A percentile compares a stretch with the other conserved stretches of the same genome.
These are phyloP conservation scores for Urocynchramus pylzowi DNA, from an alignment of 2,113 vertebrate species.

Conservation along the genomic window DNA sequence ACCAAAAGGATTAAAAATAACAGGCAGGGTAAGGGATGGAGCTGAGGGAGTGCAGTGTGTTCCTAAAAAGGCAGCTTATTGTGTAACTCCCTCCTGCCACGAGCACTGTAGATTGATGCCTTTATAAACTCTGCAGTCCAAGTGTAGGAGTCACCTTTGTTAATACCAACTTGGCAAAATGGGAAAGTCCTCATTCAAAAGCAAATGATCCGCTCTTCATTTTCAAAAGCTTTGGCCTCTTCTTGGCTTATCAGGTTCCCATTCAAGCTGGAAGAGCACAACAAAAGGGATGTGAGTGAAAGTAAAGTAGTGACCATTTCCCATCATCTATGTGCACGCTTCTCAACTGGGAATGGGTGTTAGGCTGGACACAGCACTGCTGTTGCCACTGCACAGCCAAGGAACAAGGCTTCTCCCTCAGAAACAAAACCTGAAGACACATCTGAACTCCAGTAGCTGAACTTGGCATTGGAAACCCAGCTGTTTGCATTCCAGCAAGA, in stretches of 20 bases:
- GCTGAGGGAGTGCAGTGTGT: not conserved
- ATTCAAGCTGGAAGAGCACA: constrained; percentile 59
- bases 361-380: not conserved
- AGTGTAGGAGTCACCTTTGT: not conserved
- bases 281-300: not conserved
- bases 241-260: constrained; percentile 72
- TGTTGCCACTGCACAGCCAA: fast-evolving
- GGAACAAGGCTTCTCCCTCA: not conserved
- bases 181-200: constrained; percentile 49
- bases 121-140: not conserved
- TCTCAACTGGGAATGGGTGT: not conserved
- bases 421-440: not conserved
- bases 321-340: fast-evolving
- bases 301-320: not conserved
- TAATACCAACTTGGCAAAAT: not conserved
- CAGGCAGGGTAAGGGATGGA: not conserved
- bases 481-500: not conserved
- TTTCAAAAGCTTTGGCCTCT: constrained; percentile 70
- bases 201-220: constrained; percentile 70
- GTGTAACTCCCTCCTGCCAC: not conserved
- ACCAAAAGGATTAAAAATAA: not conserved
- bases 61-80: not conserved
- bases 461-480: fast-evolving
- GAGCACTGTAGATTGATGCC: not conserved
- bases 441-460: not conserved